Conservation (phyloP, 2,113 vertebrate genomes). For the Lethenteron reissneri region DNA sequence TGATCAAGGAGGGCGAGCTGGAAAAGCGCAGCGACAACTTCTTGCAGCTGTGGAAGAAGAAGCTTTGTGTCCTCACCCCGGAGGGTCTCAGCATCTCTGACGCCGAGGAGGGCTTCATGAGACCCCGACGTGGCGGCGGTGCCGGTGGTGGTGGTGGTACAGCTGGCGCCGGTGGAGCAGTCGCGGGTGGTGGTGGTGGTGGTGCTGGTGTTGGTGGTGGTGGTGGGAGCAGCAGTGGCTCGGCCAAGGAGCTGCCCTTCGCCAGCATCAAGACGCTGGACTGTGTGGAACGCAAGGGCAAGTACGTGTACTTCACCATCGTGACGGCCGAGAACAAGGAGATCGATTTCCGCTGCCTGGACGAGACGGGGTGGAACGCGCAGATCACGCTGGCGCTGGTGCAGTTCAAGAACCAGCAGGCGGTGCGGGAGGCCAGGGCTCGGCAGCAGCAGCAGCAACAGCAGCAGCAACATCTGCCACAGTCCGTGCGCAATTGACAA, state of each 20-base stretch:
- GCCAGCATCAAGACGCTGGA: slow-evolving; percentile 69
- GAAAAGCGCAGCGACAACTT: slow-evolving; percentile 83
- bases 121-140: background rate
- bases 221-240: background rate
- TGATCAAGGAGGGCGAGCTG: slow-evolving; percentile 70
- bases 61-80: slow-evolving; percentile 63
- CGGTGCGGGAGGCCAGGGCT: slow-evolving; percentile 59
- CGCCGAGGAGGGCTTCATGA: slow-evolving; percentile 34
- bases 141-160: no score
- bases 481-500: no score
- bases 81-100: slow-evolving; percentile 68
- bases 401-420: slow-evolving; percentile 75
- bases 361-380: slow-evolving; percentile 71
- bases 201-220: no score
- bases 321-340: slow-evolving; percentile 80
- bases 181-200: no score
- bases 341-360: slow-evolving; percentile 77
- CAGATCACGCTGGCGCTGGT: slow-evolving; percentile 86
- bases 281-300: slow-evolving; percentile 81
- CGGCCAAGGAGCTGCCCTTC: slow-evolving; percentile 60
- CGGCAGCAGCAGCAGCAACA: slow-evolving; percentile 26
- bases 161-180: no score
- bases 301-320: slow-evolving; percentile 90
- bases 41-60: slow-evolving; percentile 80
- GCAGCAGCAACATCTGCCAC: background rate